A percentile compares a stretch with the other conserved stretches of the same genome.
Evolutionary conservation across 2,888 invertebrate genomes (phyloP).

Genomic region (Eristalis tenax): DNA sequence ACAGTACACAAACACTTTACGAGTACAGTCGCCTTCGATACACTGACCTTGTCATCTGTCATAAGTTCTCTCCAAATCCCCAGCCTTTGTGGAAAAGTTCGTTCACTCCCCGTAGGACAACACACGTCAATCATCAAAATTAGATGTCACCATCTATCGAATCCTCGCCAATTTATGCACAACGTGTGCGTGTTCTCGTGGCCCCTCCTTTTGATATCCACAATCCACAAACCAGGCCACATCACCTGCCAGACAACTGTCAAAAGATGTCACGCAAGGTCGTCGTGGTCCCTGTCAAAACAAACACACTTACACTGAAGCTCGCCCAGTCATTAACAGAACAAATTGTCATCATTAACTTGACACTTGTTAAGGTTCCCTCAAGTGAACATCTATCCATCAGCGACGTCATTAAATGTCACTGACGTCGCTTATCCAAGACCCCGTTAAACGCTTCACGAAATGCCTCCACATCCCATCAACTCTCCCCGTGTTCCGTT

Average conservation of each 20-base stretch:
- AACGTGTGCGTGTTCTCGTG: background rate
- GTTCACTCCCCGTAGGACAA: too few relatives aligned
- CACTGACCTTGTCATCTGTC: too few relatives aligned
- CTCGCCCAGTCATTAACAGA: background rate
- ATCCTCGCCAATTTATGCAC: background rate
- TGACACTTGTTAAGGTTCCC: background rate
- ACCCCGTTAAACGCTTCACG: background rate
- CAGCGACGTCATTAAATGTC: background rate
- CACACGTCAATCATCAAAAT: background rate
- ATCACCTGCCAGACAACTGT: background rate
- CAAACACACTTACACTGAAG: background rate
- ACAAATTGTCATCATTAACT: background rate
- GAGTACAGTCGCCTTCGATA: too few relatives aligned
- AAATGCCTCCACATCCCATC: constrained; percentile 50
- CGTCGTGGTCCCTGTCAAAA: background rate
- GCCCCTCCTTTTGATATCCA: background rate
- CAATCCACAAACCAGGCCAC: background rate
- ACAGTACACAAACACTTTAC: too few relatives aligned
- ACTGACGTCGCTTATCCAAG: background rate
- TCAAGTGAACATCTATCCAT: background rate
- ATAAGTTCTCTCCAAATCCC: too few relatives aligned
- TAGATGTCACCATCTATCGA: background rate
- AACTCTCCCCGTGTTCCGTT: constrained; percentile 2
- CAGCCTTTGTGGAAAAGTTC: too few relatives aligned
- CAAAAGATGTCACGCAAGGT: background rate